These are phyloP conservation scores for Frieseomelitta varia DNA, from an alignment of 1,140 invertebrate genomes.

Conservation along the genomic window DNA sequence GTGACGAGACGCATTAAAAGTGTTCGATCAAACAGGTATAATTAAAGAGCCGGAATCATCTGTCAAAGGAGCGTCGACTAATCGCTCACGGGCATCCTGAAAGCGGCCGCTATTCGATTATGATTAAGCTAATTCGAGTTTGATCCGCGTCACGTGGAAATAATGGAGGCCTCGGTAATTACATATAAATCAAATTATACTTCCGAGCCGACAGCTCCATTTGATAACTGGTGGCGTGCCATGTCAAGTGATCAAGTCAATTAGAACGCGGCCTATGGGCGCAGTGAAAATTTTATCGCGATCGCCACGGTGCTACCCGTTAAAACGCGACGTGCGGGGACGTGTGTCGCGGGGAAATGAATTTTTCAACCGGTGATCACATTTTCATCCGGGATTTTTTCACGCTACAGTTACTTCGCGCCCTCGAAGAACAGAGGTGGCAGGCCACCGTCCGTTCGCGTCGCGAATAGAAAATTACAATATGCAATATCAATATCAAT, in stretches of 20 bases:
- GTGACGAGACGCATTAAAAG: conserved; percentile 24
- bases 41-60: conserved; percentile 60
- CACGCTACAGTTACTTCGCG: not conserved
- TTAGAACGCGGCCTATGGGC: conserved; percentile 44
- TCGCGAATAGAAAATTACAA: not conserved
- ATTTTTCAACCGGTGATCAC: not conserved
- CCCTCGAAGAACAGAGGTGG: not conserved
- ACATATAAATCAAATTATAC: conserved; percentile 78
- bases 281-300: conserved; percentile 56
- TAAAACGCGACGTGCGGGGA: conserved; percentile 11
- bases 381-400: not conserved
- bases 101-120: conserved; percentile 74
- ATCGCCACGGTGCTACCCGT: not conserved
- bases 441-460: not conserved
- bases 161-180: conserved; percentile 77
- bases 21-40: conserved; percentile 40
- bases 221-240: conserved; percentile 65
- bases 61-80: conserved; percentile 65
- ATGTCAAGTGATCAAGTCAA: conserved; percentile 65
- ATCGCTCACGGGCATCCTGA: conserved; percentile 60
- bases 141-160: conserved; percentile 79
- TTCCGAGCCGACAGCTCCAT: conserved; percentile 61
- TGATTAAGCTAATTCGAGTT: conserved; percentile 80
- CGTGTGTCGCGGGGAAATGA: not conserved
- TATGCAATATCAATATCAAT: no score